Conservation (phyloP, 2,797 vertebrate species). For the Coracias cyanogaster region DNA sequence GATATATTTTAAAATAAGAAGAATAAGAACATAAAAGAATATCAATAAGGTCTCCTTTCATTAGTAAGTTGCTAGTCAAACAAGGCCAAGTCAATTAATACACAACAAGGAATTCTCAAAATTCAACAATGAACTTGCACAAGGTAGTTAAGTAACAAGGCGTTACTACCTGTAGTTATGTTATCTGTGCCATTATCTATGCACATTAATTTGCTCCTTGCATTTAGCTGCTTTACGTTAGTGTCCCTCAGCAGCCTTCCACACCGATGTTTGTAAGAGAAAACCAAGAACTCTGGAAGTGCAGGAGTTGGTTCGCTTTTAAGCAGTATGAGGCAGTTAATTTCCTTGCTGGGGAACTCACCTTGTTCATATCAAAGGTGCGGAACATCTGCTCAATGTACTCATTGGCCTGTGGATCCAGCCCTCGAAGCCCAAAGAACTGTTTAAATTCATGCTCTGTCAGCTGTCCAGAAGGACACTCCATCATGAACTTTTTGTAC, state of each 20-base stretch:
- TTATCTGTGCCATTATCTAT: background rate
- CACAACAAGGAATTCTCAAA: background rate
- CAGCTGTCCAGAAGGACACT: slow-evolving; percentile 93
- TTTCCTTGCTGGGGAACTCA: slow-evolving; percentile 32
- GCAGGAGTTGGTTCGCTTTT: background rate
- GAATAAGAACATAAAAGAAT: background rate
- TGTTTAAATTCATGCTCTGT: slow-evolving; percentile 94
- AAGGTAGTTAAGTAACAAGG: background rate
- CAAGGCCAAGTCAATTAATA: background rate
- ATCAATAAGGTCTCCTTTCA: background rate
- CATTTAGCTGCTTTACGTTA: background rate
- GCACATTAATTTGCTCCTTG: background rate
- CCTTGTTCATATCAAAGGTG: slow-evolving; percentile 96
- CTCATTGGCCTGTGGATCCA: slow-evolving; percentile 88
- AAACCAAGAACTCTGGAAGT: background rate
- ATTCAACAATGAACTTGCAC: background rate
- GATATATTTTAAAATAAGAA: background rate
- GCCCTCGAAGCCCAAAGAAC: slow-evolving; percentile 89
- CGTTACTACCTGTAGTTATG: background rate
- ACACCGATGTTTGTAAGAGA: background rate
- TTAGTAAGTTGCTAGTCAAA: background rate
- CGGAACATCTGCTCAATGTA: slow-evolving; percentile 96
- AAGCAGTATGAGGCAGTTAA: background rate
- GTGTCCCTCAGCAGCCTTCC: background rate
- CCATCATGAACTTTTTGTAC: slow-evolving; percentile 96